phyloP scores from a whole-genome alignment of 35 echinoderm and acorn worm genomes.

The Ophioderma brevispina region DNA sequence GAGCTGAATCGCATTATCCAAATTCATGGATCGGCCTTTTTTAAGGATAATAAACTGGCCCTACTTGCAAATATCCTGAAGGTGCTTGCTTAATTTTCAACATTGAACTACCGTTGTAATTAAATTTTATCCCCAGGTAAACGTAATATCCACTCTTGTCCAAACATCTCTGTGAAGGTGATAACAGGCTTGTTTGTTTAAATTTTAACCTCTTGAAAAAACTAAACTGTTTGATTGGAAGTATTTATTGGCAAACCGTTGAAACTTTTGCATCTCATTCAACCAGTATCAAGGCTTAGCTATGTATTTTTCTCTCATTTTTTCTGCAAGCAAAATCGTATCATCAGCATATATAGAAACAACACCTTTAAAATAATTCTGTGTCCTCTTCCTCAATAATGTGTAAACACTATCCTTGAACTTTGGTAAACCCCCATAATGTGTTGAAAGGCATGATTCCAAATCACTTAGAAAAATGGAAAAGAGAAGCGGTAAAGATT shows the following conservation, averaged over 20 bases:
- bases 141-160: constrained; percentile 20
- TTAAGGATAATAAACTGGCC: constrained; percentile 12
- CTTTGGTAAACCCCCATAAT: constrained; percentile 36
- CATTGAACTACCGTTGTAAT: background rate
- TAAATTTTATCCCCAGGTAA: constrained; percentile 3
- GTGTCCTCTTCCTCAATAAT: constrained; percentile 24
- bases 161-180: background rate
- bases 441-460: constrained; percentile 32
- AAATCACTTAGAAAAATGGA: constrained; percentile 62
- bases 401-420: background rate
- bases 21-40: background rate
- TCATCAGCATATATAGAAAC: background rate
- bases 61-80: constrained; percentile 2
- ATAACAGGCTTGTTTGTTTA: constrained; percentile 8
- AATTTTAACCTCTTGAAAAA: background rate
- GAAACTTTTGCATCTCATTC: background rate
- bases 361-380: too few relatives aligned
- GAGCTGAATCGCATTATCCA: constrained; percentile 12
- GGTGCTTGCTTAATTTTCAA: background rate
- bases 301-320: background rate
- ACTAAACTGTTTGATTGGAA: background rate
- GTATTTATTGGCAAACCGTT: background rate
- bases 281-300: background rate
- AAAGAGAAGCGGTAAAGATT: constrained; percentile 51
- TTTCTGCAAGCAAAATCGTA: background rate